Evolutionary conservation across 2,888 invertebrate genomes (phyloP).

Genomic region (Andrena bucephala): DNA sequence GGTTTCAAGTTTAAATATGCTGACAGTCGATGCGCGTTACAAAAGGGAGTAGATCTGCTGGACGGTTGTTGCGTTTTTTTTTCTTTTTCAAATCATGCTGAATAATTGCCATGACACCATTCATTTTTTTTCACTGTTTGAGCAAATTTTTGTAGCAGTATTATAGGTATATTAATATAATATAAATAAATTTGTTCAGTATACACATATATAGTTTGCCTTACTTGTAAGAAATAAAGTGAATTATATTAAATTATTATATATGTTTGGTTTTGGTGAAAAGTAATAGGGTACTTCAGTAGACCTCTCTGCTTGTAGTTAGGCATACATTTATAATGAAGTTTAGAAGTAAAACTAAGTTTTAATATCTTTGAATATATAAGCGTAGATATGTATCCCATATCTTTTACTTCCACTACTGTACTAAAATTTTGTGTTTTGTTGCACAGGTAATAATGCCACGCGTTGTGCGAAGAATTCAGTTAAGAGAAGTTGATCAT

Average conservation of each 20-base stretch:
- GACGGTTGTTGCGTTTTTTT: not conserved
- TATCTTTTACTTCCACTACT: not conserved
- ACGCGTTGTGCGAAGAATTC: too few relatives aligned
- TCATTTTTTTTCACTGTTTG: not conserved
- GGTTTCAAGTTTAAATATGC: too few relatives aligned
- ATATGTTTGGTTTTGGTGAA: too few relatives aligned
- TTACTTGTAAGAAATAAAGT: too few relatives aligned
- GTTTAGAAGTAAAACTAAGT: not conserved
- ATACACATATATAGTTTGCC: too few relatives aligned
- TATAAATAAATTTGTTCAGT: too few relatives aligned
- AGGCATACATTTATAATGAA: not conserved
- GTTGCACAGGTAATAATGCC: not conserved
- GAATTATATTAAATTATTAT: too few relatives aligned
- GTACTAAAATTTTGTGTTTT: not conserved
- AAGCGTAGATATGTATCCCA: not conserved
- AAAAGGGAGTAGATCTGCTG: not conserved
- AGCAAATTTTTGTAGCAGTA: not conserved
- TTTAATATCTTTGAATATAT: not conserved
- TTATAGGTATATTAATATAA: too few relatives aligned
- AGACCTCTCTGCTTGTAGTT: too few relatives aligned
- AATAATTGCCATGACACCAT: not conserved
- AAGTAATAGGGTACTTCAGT: too few relatives aligned
- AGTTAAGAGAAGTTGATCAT: too few relatives aligned
- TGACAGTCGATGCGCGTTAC: too few relatives aligned
- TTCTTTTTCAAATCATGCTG: not conserved